These are phyloP conservation scores for Pagetopsis macropterus DNA, from an alignment of 2,797 vertebrate genomes.

Conservation along the genomic window DNA sequence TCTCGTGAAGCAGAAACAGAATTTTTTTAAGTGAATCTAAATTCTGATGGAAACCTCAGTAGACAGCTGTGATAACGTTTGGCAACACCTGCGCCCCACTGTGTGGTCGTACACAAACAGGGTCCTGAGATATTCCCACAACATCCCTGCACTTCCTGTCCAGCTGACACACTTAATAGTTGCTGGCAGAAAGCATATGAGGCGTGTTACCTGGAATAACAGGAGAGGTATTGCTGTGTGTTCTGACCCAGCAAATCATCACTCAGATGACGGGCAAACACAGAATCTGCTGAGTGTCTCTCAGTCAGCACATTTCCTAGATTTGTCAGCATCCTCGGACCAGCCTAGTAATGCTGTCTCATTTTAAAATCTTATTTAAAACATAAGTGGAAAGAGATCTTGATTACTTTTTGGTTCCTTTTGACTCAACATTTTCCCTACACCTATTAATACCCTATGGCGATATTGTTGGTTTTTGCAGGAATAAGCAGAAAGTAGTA, in stretches of 20 bases:
- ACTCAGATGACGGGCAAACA: conserved; percentile 38
- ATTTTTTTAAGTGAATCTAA: conserved; percentile 5
- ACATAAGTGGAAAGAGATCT: conserved; percentile 19
- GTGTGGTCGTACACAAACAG: background rate
- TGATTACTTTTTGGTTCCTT: conserved; percentile 25
- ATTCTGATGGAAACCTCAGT: background rate
- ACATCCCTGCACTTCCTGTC: conserved; percentile 5
- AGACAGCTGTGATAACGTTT: conserved; percentile 8
- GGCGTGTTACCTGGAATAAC: conserved; percentile 25
- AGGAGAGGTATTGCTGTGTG: conserved; percentile 15
- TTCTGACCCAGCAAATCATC: conserved; percentile 25
- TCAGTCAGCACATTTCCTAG: conserved; percentile 49
- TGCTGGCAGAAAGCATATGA: conserved; percentile 23
- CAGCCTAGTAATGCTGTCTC: conserved; percentile 14
- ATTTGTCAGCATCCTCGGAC: conserved; percentile 28
- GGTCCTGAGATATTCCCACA: conserved; percentile 22
- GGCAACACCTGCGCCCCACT: background rate
- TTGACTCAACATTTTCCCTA: conserved; percentile 16
- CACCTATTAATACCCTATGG: conserved; percentile 6
- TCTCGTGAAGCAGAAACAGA: conserved; percentile 11
- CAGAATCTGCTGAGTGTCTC: conserved; percentile 40
- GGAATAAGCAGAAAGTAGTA: background rate
- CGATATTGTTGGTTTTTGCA: conserved; percentile 5
- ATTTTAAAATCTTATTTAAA: conserved; percentile 26
- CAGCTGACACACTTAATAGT: conserved; percentile 14